These are phyloP conservation scores for Paramuricea clavata DNA, from an alignment of 92 coral and sea anemone genomes.

Conservation along the genomic window DNA sequence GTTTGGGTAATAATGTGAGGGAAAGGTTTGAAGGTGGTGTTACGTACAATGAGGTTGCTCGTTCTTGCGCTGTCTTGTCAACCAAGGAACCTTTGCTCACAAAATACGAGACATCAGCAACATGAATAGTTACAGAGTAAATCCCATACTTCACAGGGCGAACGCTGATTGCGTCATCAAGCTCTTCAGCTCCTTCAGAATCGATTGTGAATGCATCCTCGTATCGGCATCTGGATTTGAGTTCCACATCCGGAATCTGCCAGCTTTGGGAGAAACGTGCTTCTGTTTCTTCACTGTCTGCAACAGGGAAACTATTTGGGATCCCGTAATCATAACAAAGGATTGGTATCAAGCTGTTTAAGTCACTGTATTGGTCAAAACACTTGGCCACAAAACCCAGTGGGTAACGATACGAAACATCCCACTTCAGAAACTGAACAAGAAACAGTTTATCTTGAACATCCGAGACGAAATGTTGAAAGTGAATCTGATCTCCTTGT, in stretches of 20 bases:
- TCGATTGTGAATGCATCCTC: conserved; percentile 82
- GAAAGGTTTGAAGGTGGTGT: conserved; percentile 54
- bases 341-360: conserved; percentile 66
- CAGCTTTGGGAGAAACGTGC: conserved; percentile 69
- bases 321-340: conserved; percentile 84
- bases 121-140: conserved; percentile 79
- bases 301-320: conserved; percentile 66
- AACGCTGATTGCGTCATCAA: conserved; percentile 92
- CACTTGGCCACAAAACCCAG: conserved; percentile 86
- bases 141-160: conserved; percentile 57
- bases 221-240: conserved; percentile 65
- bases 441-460: conserved; percentile 87
- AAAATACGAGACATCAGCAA: conserved; percentile 90
- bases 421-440: conserved; percentile 94
- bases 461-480: conserved; percentile 74
- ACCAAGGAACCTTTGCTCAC: conserved; percentile 72
- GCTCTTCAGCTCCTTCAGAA: conserved; percentile 72
- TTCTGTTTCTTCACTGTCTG: conserved; percentile 64
- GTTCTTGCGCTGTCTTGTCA: conserved; percentile 78
- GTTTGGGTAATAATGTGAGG: conserved; percentile 80
- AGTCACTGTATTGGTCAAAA: conserved; percentile 68
- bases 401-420: conserved; percentile 86
- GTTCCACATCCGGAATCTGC: conserved; percentile 81
- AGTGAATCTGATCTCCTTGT: conserved; percentile 63
- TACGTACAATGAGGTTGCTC: conserved; percentile 82